A percentile compares a stretch with the other conserved stretches of the same genome.
phyloP scores from a whole-genome alignment of 2,113 vertebrate genomes.

The Elachura formosa region DNA sequence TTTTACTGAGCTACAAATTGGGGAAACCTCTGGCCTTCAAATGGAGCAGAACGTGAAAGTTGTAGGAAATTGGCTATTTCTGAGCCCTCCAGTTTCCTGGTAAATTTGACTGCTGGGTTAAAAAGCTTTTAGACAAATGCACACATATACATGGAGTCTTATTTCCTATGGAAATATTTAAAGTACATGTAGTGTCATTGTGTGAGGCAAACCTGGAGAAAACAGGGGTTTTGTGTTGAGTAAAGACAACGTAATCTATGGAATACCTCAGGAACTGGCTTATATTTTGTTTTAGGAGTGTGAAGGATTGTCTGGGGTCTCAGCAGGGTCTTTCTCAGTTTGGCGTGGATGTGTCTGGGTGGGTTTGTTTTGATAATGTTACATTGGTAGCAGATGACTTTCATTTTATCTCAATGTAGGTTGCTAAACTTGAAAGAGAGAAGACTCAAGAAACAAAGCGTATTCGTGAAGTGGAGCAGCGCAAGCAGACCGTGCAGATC shows the following conservation, averaged over 20 bases:
- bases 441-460: conserved; percentile 95
- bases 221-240: background rate
- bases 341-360: background rate
- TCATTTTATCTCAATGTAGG: conserved; percentile 67
- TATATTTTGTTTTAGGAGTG: background rate
- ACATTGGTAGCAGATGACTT: background rate
- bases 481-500: conserved; percentile 91
- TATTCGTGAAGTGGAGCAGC: conserved; percentile 93
- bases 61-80: background rate
- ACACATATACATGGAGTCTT: rapidly evolving
- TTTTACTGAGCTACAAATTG: background rate
- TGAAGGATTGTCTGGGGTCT: background rate
- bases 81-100: background rate
- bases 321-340: background rate
- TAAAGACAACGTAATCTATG: background rate
- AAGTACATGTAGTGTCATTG: background rate
- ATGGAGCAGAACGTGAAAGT: background rate
- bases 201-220: background rate
- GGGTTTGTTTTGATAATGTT: background rate
- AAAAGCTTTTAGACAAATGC: background rate
- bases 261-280: background rate
- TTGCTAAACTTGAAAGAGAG: conserved; percentile 92
- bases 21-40: background rate
- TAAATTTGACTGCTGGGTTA: background rate
- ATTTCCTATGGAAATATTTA: background rate